Evolutionary conservation across 2,113 vertebrate species (phyloP).

Genomic region (Chlamydotis undulata): DNA sequence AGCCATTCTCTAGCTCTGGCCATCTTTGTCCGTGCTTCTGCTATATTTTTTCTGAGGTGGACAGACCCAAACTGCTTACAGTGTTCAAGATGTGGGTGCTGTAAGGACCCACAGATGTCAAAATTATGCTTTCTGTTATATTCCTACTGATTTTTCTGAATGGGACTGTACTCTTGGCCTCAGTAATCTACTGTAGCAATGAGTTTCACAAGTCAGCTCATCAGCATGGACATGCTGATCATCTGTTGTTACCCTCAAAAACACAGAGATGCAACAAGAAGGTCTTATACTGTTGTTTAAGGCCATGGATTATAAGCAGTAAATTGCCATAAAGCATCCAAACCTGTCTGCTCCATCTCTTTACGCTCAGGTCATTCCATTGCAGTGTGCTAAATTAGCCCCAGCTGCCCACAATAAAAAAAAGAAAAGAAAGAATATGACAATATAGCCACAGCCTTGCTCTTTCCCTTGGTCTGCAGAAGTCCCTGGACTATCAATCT

Average conservation of each 20-base stretch:
- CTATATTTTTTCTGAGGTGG: not conserved
- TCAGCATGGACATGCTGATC: not conserved
- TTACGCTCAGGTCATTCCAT: not conserved
- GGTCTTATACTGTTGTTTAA: not conserved
- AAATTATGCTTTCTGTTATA: not conserved
- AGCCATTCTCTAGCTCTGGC: not conserved
- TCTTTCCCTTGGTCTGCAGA: not conserved
- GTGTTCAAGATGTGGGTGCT: not conserved
- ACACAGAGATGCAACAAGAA: not conserved
- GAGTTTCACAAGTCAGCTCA: not conserved
- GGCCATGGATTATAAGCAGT: not conserved
- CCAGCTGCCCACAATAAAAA: not conserved
- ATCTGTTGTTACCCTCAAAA: not conserved
- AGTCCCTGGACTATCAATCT: conserved; percentile 4
- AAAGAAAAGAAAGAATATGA: not conserved
- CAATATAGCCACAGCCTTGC: not conserved
- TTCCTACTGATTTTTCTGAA: not conserved
- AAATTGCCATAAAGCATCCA: not conserved
- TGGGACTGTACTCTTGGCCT: not conserved
- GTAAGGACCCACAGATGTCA: not conserved
- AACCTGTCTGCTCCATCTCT: not conserved
- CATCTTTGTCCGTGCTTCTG: not conserved
- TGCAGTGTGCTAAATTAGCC: not conserved
- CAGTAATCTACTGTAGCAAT: not conserved
- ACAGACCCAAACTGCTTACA: not conserved